A percentile compares a stretch with the other conserved stretches of the same genome.
These are phyloP conservation scores for Caenorhabditis sp. DNA, from an alignment of 2,888 invertebrate genomes.

Conservation along the genomic window DNA sequence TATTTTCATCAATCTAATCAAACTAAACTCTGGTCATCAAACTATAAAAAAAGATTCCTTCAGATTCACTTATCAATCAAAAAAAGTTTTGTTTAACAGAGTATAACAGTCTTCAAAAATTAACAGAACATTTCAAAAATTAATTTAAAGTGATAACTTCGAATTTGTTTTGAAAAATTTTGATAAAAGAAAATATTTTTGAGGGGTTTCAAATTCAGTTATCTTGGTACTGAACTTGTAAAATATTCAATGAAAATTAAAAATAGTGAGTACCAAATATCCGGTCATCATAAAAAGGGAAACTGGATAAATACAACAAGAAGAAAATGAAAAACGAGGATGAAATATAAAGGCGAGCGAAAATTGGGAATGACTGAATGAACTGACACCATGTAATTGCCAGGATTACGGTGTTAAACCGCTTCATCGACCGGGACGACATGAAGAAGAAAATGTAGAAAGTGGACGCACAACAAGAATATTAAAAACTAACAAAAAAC, in stretches of 20 bases:
- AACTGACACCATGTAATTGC: constrained; percentile 37
- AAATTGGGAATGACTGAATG: constrained; percentile 1
- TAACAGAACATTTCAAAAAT: no score
- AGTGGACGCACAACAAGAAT: not conserved
- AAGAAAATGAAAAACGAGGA: constrained; percentile 10
- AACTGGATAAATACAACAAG: not conserved
- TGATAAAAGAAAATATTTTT: no score
- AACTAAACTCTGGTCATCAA: no score
- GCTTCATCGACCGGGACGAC: constrained; percentile 1
- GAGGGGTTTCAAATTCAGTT: no score
- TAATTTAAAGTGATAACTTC: no score
- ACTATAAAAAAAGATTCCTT: no score
- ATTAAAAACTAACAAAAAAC: not conserved
- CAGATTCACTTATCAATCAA: no score
- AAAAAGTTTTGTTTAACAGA: no score
- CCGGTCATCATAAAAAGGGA: not conserved
- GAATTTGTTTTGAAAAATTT: no score
- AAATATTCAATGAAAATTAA: not conserved
- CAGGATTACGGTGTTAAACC: constrained; percentile 45
- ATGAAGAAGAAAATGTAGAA: constrained; percentile 18
- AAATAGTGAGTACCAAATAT: constrained; percentile 1
- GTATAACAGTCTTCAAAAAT: no score
- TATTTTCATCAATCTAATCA: no score
- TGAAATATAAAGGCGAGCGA: constrained; percentile 8
- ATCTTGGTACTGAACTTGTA: no score